phyloP scores from a whole-genome alignment of 2,797 vertebrate species.

The Chelon auratus region DNA sequence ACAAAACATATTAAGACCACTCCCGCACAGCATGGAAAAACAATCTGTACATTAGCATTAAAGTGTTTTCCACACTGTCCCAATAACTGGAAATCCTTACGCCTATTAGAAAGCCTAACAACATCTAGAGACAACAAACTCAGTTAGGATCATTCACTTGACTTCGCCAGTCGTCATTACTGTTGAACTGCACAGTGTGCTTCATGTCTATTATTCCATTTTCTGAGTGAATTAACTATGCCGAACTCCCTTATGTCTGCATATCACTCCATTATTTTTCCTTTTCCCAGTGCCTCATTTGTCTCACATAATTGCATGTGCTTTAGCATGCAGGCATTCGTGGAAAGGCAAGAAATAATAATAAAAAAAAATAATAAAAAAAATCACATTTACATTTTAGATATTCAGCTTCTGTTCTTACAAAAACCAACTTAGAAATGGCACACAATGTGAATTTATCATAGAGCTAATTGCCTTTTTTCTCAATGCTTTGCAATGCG shows the following conservation, averaged over 20 bases:
- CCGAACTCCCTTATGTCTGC: conserved; percentile 26
- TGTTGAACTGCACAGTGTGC: conserved; percentile 12
- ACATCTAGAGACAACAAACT: conserved; percentile 26
- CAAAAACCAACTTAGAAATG: conserved; percentile 23
- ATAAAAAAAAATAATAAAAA: background rate
- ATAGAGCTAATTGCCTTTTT: conserved; percentile 42
- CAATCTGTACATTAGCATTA: background rate
- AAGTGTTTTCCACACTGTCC: conserved; percentile 8
- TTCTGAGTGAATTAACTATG: conserved; percentile 31
- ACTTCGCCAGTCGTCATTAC: background rate
- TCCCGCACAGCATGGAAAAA: background rate
- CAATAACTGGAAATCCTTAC: conserved; percentile 3
- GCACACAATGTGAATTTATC: conserved; percentile 38
- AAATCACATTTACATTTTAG: conserved; percentile 40
- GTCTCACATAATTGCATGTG: conserved; percentile 27
- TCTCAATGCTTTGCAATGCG: conserved; percentile 34
- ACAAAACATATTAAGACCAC: background rate
- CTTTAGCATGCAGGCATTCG: conserved; percentile 27
- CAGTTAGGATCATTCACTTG: conserved; percentile 23
- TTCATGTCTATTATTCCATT: conserved; percentile 27
- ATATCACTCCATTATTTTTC: conserved; percentile 20
- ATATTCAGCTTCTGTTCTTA: conserved; percentile 12
- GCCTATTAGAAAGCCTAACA: background rate
- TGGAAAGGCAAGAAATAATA: conserved; percentile 15
- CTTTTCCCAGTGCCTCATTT: conserved; percentile 30